Conservation (phyloP, 2,113 vertebrate genomes). For the Sapajus apella region DNA sequence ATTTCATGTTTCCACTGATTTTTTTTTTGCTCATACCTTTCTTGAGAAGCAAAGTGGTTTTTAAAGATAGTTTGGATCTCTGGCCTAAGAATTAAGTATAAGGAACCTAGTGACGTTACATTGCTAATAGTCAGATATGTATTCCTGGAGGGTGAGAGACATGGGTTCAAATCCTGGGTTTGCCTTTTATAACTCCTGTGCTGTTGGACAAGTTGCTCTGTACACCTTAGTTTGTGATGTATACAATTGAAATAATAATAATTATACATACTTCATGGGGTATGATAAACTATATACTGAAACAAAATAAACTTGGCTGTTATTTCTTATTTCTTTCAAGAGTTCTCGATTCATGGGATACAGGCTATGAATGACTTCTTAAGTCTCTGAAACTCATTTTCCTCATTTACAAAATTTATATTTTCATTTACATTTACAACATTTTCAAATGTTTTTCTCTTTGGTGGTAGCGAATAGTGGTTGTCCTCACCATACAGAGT, state of each 20-base stretch:
- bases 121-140: background rate
- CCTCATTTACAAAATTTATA: background rate
- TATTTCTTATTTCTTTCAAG: background rate
- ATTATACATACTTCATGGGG: background rate
- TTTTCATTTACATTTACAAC: background rate
- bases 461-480: background rate
- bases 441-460: background rate
- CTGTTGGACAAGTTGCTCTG: background rate
- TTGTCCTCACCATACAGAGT: background rate
- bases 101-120: background rate
- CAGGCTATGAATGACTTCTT: background rate
- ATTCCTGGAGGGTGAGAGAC: background rate
- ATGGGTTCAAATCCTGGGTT: background rate
- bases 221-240: background rate
- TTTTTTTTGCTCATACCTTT: background rate
- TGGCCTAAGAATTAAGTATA: background rate
- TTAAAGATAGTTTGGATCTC: background rate
- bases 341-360: background rate
- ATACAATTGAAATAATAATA: background rate
- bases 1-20: background rate
- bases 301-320: background rate
- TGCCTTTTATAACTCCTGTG: background rate
- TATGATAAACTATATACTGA: background rate
- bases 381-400: background rate
- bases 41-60: background rate